Conservation (phyloP, 1,140 invertebrate species). For the Homarus americanus region DNA sequence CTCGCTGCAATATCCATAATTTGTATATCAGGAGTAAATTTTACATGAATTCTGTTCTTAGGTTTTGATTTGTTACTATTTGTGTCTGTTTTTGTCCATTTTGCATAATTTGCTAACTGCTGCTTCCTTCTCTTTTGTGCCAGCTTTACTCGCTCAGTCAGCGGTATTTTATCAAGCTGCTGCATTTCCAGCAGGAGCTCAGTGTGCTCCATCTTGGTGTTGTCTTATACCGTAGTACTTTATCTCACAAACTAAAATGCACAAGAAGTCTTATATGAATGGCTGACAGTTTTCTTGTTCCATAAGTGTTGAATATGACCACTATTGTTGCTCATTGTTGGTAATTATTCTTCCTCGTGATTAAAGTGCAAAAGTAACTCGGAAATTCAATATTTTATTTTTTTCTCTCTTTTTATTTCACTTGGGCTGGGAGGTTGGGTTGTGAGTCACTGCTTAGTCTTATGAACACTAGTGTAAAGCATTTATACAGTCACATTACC, state of each 20-base stretch:
- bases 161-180: constrained; percentile 49
- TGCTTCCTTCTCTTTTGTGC: constrained; percentile 53
- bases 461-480: neutral
- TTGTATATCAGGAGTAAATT: constrained; percentile 50
- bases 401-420: too few species aligned
- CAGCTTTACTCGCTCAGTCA: constrained; percentile 41
- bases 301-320: neutral
- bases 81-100: constrained; percentile 34
- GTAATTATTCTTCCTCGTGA: too few species aligned
- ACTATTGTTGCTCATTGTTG: neutral
- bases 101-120: constrained; percentile 30
- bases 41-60: constrained; percentile 8
- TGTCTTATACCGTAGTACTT: neutral
- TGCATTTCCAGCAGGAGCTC: constrained; percentile 59
- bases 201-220: constrained; percentile 44
- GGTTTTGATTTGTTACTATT: neutral
- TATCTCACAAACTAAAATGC: neutral
- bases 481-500: neutral
- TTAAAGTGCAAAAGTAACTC: too few species aligned
- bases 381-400: too few species aligned
- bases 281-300: neutral
- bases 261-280: neutral
- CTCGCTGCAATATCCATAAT: constrained; percentile 66
- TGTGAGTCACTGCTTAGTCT: neutral
- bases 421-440: too few species aligned